phyloP scores from a whole-genome alignment of 2,113 vertebrate species.

The Pundamilia nyererei region DNA sequence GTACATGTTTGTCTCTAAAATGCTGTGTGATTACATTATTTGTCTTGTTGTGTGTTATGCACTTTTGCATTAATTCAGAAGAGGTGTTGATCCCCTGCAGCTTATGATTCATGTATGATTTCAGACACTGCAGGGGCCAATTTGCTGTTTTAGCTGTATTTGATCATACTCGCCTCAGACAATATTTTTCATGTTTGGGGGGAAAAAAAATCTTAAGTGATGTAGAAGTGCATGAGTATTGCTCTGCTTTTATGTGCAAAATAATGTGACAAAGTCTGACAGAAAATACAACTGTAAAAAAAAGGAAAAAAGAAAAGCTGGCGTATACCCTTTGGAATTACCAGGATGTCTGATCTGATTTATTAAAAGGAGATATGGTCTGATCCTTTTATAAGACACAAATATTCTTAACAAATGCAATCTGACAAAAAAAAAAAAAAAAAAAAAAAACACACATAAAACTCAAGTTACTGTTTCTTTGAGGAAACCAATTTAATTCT shows the following conservation, averaged over 20 bases:
- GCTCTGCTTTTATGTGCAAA: neutral
- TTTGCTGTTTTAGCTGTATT: neutral
- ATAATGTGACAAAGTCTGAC: neutral
- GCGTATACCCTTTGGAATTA: neutral
- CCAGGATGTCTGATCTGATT: neutral
- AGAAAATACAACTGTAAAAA: neutral
- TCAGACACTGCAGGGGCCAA: neutral
- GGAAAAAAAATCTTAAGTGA: accelerated
- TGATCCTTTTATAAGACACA: neutral
- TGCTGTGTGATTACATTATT: conserved; percentile 21
- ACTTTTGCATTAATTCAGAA: neutral
- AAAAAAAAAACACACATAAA: neutral
- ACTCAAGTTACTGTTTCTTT: neutral
- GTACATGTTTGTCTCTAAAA: neutral
- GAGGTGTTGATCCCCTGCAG: neutral
- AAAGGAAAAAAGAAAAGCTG: neutral
- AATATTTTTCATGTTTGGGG: neutral
- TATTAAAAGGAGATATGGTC: neutral
- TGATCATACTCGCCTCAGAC: neutral
- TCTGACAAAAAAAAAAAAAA: neutral
- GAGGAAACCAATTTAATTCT: neutral
- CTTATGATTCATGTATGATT: neutral
- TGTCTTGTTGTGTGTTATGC: neutral
- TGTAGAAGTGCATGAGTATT: neutral
- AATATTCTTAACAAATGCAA: neutral